Percentiles rank a stretch among this genome's conserved stretches.
Evolutionary conservation across 2,113 vertebrate species (phyloP).

Genomic region (Muntiacus muntjak): DNA sequence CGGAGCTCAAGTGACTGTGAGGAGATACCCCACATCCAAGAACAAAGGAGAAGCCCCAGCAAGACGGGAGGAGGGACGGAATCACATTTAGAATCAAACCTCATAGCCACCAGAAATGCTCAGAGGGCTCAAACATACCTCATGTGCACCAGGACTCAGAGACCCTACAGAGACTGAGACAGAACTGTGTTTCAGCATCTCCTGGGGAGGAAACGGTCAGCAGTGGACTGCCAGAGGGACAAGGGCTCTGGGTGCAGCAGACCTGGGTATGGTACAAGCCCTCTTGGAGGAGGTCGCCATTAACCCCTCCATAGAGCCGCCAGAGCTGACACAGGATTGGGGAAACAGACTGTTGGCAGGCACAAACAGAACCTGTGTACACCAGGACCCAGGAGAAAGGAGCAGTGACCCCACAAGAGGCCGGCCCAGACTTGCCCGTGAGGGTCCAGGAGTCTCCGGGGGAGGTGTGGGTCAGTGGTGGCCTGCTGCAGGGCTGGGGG

Average conservation of each 20-base stretch:
- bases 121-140: neutral
- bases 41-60: neutral
- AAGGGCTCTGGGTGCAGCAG: neutral
- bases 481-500: neutral
- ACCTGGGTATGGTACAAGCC: neutral
- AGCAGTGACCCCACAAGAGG: neutral
- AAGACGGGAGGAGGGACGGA: neutral
- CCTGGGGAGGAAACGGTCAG: neutral
- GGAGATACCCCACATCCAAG: neutral
- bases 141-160: neutral
- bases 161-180: neutral
- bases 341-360: neutral
- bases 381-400: neutral
- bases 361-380: neutral
- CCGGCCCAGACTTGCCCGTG: neutral
- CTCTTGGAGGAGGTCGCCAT: neutral
- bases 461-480: accelerated
- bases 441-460: neutral
- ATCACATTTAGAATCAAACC: neutral
- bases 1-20: accelerated
- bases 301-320: neutral
- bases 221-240: neutral
- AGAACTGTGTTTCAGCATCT: neutral
- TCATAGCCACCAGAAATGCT: neutral
- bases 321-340: neutral